Percentiles rank a stretch among this genome's conserved stretches.
phyloP scores from a whole-genome alignment of 2,888 invertebrate genomes.

The Mactromeris polynyma region DNA sequence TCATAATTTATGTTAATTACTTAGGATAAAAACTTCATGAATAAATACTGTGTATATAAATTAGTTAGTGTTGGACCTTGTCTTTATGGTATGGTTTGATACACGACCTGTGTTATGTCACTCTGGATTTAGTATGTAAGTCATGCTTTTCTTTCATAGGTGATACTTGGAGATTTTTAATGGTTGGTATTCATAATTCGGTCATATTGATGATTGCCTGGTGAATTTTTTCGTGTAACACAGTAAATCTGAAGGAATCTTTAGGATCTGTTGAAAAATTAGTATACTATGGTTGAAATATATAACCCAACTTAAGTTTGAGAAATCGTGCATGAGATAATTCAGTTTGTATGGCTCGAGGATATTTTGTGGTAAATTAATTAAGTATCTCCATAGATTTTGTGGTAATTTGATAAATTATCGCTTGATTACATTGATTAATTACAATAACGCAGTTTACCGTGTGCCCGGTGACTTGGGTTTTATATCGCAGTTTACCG shows the following conservation, averaged over 20 bases:
- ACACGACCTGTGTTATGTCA: neutral
- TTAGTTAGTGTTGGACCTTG: neutral
- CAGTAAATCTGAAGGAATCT: too few relatives aligned
- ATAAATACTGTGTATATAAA: neutral
- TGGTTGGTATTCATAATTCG: neutral
- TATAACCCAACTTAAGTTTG: neutral
- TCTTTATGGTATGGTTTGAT: neutral
- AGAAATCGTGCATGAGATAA: too few relatives aligned
- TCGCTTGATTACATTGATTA: neutral
- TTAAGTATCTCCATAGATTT: neutral
- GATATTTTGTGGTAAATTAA: neutral
- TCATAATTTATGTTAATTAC: slow-evolving; percentile 23
- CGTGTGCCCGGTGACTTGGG: too few relatives aligned
- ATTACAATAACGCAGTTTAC: neutral
- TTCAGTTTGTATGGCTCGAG: too few relatives aligned
- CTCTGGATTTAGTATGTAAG: neutral
- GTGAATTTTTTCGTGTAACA: too few relatives aligned
- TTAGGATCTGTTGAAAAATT: too few relatives aligned
- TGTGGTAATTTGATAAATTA: neutral
- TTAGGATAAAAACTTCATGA: slow-evolving; percentile 11
- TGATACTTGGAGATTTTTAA: neutral
- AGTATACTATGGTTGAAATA: too few relatives aligned
- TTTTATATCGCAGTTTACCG: neutral
- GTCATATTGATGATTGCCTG: neutral
- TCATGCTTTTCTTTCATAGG: neutral